Conservation (phyloP, 2,888 invertebrate genomes). For the Byasa hedistus region DNA sequence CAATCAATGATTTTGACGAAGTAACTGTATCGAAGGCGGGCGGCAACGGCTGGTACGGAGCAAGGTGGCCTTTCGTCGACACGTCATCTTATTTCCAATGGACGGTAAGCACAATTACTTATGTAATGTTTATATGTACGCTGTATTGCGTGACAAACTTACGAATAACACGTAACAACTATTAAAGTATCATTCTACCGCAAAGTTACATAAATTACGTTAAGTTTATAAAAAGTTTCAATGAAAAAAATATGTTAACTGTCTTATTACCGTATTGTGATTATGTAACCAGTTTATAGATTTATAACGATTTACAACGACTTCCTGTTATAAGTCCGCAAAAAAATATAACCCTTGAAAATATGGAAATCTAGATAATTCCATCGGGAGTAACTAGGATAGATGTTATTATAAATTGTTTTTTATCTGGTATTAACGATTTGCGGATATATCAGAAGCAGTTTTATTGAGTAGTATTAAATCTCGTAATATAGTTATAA, state of each 20-base stretch:
- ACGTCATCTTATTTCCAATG: conserved; percentile 84
- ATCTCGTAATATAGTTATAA: too few species aligned
- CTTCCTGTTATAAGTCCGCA: not conserved
- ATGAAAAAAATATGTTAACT: not conserved
- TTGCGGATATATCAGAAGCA: not conserved
- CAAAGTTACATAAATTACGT: not conserved
- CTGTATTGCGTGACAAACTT: conserved; percentile 35
- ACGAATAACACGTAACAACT: conserved; percentile 11
- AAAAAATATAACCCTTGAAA: not conserved
- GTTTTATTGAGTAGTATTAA: too few species aligned
- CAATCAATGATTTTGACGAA: conserved; percentile 61
- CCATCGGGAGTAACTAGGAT: not conserved
- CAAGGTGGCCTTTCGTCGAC: conserved; percentile 83
- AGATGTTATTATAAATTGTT: not conserved
- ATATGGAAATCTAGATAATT: not conserved
- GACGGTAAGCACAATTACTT: conserved; percentile 74
- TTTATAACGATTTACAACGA: not conserved
- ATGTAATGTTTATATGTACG: conserved; percentile 16
- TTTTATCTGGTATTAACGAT: not conserved
- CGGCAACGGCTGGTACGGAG: conserved; percentile 80
- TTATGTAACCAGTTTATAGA: not conserved
- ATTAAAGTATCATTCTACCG: not conserved
- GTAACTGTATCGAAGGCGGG: conserved; percentile 67
- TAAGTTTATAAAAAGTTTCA: not conserved
- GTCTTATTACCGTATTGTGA: not conserved